phyloP scores from a whole-genome alignment of 2,113 vertebrate species.

The Aplodontia rufa region DNA sequence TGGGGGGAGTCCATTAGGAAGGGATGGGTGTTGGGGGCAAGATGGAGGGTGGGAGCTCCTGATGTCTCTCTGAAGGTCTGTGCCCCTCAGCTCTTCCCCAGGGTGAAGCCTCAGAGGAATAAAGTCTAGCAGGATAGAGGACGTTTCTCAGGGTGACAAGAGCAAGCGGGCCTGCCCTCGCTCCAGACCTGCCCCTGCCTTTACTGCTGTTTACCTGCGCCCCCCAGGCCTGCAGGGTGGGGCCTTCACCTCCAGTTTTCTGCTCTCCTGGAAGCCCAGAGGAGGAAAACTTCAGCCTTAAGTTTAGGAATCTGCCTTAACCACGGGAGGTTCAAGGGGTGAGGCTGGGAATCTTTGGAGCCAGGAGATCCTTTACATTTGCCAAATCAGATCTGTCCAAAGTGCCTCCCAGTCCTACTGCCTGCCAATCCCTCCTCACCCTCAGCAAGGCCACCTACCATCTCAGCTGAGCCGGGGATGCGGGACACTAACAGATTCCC shows the following conservation, averaged over 20 bases:
- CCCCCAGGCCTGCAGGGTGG: not conserved
- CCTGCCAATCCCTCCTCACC: not conserved
- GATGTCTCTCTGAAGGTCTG: not conserved
- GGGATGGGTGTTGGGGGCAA: not conserved
- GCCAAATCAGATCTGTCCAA: slow-evolving; percentile 46
- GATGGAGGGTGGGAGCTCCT: not conserved
- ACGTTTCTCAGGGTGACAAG: not conserved
- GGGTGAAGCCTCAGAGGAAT: slow-evolving; percentile 78
- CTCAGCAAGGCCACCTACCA: not conserved
- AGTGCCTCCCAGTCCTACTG: not conserved
- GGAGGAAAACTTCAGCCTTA: slow-evolving; percentile 27
- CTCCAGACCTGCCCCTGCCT: not conserved
- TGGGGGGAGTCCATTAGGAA: not conserved
- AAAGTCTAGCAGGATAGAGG: slow-evolving; percentile 67
- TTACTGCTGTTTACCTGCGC: not conserved
- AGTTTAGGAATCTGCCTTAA: slow-evolving; percentile 52
- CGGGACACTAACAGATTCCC: not conserved
- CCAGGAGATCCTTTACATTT: not conserved
- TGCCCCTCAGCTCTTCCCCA: slow-evolving; percentile 80
- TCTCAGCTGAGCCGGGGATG: not conserved
- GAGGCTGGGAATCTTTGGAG: not conserved
- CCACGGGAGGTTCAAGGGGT: not conserved
- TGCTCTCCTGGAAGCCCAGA: not conserved
- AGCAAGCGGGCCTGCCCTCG: not conserved
- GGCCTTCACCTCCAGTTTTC: not conserved